phyloP scores from a whole-genome alignment of 1,140 invertebrate genomes.

The Bombus balteatus region DNA sequence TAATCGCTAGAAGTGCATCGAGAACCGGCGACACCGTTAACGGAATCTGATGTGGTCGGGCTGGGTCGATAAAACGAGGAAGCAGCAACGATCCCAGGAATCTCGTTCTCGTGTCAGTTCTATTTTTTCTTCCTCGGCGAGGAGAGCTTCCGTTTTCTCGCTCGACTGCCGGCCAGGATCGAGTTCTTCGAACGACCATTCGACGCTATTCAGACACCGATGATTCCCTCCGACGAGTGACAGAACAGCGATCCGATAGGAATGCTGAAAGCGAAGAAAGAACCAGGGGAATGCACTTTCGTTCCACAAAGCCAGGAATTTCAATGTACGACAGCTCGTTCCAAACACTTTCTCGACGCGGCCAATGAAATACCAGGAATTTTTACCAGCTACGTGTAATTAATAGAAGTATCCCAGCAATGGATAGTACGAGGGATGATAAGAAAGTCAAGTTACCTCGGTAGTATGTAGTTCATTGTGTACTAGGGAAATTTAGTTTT shows the following conservation, averaged over 20 bases:
- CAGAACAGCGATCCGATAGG: conserved; percentile 14
- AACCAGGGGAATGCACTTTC: conserved; percentile 40
- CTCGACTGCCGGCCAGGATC: background rate
- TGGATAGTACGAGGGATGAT: background rate
- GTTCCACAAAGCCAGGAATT: conserved; percentile 15
- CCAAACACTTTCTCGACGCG: background rate
- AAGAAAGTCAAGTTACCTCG: background rate
- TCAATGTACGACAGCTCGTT: conserved; percentile 5
- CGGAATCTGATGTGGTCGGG: conserved; percentile 15
- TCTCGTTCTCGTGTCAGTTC: conserved; percentile 46
- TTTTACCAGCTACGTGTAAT: background rate
- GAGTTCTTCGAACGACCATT: background rate
- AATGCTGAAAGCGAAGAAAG: conserved; percentile 35
- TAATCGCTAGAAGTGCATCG: background rate
- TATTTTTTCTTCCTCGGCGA: conserved; percentile 39
- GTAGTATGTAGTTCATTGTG: background rate
- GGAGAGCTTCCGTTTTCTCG: conserved; percentile 33
- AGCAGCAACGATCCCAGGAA: conserved; percentile 53
- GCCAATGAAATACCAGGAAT: conserved; percentile 5
- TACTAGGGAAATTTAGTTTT: background rate
- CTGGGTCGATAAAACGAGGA: conserved; percentile 44
- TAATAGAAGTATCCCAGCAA: background rate
- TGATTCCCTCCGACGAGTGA: background rate
- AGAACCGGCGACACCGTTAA: conserved; percentile 42
- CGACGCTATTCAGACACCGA: conserved; percentile 1